A percentile compares a stretch with the other conserved stretches of the same genome.
phyloP scores from a whole-genome alignment of 1,140 invertebrate genomes.

The Drosophila gunungcola region DNA sequence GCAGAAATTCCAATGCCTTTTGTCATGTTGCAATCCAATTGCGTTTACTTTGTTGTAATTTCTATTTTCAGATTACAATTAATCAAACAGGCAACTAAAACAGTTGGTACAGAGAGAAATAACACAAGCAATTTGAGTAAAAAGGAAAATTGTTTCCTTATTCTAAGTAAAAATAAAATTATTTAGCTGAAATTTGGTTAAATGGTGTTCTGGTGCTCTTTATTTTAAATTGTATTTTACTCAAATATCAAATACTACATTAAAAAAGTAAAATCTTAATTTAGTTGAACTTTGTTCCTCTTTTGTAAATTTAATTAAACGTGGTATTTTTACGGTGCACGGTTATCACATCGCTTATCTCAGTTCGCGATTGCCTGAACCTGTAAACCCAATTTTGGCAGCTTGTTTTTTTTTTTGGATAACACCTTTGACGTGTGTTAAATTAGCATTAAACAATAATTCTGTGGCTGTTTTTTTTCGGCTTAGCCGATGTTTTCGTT shows the following conservation, averaged over 20 bases:
- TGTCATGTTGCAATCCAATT: constrained; percentile 1
- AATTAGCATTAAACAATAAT: constrained; percentile 71
- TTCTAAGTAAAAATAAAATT: too few species aligned
- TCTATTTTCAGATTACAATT: neutral
- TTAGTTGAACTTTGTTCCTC: neutral
- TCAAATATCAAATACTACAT: too few species aligned
- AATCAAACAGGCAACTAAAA: neutral
- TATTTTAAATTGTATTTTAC: too few species aligned
- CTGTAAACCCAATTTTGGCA: constrained; percentile 52
- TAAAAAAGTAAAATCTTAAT: too few species aligned
- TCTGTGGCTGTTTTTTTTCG: constrained; percentile 22
- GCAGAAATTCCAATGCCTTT: neutral
- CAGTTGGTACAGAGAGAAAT: neutral
- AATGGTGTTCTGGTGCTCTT: too few species aligned
- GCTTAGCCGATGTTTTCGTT: constrained; percentile 28
- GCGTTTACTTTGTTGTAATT: neutral
- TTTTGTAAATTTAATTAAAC: neutral
- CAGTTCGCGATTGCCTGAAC: constrained; percentile 27
- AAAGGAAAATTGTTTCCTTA: too few species aligned
- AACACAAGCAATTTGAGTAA: too few species aligned
- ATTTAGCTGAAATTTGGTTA: too few species aligned
- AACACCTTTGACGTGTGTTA: constrained; percentile 30
- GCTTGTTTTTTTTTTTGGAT: constrained; percentile 22
- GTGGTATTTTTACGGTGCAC: constrained; percentile 9
- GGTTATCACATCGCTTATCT: constrained; percentile 32